Evolutionary conservation across 1,140 invertebrate genomes (phyloP).

Genomic region (Trichoplusia ni): DNA sequence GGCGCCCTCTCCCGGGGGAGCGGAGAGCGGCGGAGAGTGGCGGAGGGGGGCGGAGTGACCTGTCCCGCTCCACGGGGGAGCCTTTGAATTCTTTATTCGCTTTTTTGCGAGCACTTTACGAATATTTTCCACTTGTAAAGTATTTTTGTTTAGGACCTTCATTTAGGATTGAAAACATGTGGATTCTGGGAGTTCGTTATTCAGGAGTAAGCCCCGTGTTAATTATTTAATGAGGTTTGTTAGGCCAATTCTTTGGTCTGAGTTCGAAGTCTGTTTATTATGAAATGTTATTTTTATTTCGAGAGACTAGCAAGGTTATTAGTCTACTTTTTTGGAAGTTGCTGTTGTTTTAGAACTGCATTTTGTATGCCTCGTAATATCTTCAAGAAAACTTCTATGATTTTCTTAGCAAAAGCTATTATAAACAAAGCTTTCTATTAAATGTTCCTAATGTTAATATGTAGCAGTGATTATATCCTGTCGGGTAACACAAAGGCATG

Average conservation of each 20-base stretch:
- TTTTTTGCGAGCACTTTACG: constrained; percentile 38
- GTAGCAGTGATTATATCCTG: neutral
- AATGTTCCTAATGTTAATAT: no score
- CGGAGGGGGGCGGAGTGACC: constrained; percentile 1
- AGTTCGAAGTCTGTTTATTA: no score
- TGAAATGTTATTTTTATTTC: no score
- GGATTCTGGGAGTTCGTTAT: neutral
- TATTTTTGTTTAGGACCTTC: neutral
- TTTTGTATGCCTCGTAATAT: no score
- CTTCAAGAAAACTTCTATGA: no score
- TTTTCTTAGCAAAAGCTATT: no score
- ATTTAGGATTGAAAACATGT: neutral
- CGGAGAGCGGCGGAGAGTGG: neutral
- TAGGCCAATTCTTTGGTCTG: no score
- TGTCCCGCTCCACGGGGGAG: constrained; percentile 45
- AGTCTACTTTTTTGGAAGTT: no score
- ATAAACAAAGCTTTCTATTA: no score
- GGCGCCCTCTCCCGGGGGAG: constrained; percentile 43
- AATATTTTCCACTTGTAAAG: constrained; percentile 28
- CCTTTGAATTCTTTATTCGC: constrained; percentile 46
- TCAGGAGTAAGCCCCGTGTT: neutral
- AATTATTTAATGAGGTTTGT: no score
- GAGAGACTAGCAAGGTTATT: no score
- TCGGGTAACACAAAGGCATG: neutral
- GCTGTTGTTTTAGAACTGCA: no score